Evolutionary conservation across 2,888 invertebrate genomes (phyloP).

Genomic region (Mellilla xanthometata): DNA sequence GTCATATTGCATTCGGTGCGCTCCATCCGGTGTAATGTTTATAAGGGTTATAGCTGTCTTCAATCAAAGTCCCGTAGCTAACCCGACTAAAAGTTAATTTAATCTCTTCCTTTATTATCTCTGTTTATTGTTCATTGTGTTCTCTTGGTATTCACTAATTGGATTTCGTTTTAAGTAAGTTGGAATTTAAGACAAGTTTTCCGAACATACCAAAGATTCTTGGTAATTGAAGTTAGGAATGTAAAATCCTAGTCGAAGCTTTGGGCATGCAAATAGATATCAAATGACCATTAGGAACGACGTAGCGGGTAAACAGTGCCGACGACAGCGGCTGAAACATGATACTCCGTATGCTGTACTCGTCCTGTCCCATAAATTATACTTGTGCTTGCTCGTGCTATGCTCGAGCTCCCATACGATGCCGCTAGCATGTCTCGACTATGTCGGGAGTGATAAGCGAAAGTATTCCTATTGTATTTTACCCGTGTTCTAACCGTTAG

Average conservation of each 20-base stretch:
- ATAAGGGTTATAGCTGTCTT: constrained; percentile 1
- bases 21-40: background rate
- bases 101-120: too few species aligned
- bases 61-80: too few species aligned
- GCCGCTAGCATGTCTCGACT: constrained; percentile 27
- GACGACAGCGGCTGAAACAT: constrained; percentile 50
- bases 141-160: too few species aligned
- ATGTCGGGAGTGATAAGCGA: constrained; percentile 31
- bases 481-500: background rate
- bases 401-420: constrained; percentile 34
- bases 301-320: constrained; percentile 44
- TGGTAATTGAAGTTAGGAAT: constrained; percentile 9
- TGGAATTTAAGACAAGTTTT: background rate
- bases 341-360: constrained; percentile 47
- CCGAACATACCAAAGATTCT: background rate
- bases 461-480: constrained; percentile 5
- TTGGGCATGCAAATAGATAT: constrained; percentile 37
- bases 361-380: constrained; percentile 52
- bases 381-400: constrained; percentile 34
- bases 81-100: too few species aligned
- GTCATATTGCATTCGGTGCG: constrained; percentile 3
- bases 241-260: constrained; percentile 12
- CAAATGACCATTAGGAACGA: constrained; percentile 38
- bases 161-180: too few species aligned
- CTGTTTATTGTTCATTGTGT: too few species aligned